phyloP scores from a whole-genome alignment of 2,888 invertebrate species.

The Acleris cristana region DNA sequence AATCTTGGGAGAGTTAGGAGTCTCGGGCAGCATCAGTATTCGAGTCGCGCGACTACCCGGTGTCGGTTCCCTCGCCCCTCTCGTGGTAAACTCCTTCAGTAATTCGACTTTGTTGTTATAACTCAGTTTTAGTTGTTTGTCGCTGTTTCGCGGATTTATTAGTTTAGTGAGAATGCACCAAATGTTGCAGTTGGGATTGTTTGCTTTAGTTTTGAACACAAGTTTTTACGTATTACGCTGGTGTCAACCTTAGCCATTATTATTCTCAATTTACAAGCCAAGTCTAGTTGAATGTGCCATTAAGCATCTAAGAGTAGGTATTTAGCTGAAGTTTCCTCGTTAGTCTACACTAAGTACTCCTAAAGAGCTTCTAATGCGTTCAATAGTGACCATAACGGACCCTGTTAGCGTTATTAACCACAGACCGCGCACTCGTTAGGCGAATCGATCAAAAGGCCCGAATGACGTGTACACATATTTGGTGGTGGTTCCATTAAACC shows the following conservation, averaged over 20 bases:
- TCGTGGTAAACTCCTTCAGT: constrained; percentile 81
- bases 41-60: constrained; percentile 62
- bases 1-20: constrained; percentile 81
- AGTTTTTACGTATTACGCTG: too few relatives aligned
- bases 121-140: constrained; percentile 82
- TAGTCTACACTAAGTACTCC: constrained; percentile 14
- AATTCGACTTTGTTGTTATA: constrained; percentile 84
- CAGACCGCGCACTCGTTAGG: constrained; percentile 26
- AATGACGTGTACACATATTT: constrained; percentile 53
- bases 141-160: constrained; percentile 78
- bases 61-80: constrained; percentile 66
- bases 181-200: constrained; percentile 45
- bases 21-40: constrained; percentile 76
- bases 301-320: constrained; percentile 5
- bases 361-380: constrained; percentile 18
- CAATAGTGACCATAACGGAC: constrained; percentile 10
- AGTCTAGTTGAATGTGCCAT: neutral
- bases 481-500: constrained; percentile 73
- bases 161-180: constrained; percentile 71
- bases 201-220: too few relatives aligned
- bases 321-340: constrained; percentile 24
- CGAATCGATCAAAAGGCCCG: constrained; percentile 45
- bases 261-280: too few relatives aligned
- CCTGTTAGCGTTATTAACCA: constrained; percentile 18
- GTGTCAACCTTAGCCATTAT: too few relatives aligned